Evolutionary conservation across 2,797 vertebrate species (phyloP).

Genomic region (Galago senegalensis): DNA sequence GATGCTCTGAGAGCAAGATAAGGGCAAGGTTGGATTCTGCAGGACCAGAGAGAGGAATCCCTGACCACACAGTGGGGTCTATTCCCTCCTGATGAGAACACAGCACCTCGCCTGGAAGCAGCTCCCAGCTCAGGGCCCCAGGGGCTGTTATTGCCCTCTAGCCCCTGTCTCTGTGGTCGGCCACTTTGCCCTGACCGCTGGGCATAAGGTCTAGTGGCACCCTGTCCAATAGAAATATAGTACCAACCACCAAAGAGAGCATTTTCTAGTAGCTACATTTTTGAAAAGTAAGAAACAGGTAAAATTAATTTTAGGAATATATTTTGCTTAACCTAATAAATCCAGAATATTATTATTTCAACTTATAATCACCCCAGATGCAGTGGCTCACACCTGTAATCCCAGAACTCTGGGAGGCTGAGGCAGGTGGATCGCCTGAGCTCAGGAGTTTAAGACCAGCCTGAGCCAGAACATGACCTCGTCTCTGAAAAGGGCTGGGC

Average conservation of each 20-base stretch:
- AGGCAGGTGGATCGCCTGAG: no score
- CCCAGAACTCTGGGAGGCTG: no score
- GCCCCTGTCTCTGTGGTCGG: background rate
- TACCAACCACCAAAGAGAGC: background rate
- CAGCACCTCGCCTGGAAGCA: no score
- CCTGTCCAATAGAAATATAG: background rate
- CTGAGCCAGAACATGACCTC: no score
- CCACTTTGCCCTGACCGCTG: background rate
- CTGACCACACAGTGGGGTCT: background rate
- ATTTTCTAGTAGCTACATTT: background rate
- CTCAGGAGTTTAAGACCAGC: no score
- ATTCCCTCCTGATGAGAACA: background rate
- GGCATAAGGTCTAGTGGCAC: background rate
- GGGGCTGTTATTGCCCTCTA: background rate
- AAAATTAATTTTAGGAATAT: background rate
- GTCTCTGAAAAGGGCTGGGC: no score
- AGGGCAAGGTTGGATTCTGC: background rate
- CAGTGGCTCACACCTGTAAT: no score
- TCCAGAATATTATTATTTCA: background rate
- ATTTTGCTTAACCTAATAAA: background rate
- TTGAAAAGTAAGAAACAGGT: background rate
- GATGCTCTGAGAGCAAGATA: background rate
- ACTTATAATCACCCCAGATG: background rate
- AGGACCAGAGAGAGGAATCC: background rate
- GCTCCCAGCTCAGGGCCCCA: background rate